A percentile compares a stretch with the other conserved stretches of the same genome.
phyloP scores from a whole-genome alignment of 2,888 invertebrate genomes.

The Drosophila anceps region DNA sequence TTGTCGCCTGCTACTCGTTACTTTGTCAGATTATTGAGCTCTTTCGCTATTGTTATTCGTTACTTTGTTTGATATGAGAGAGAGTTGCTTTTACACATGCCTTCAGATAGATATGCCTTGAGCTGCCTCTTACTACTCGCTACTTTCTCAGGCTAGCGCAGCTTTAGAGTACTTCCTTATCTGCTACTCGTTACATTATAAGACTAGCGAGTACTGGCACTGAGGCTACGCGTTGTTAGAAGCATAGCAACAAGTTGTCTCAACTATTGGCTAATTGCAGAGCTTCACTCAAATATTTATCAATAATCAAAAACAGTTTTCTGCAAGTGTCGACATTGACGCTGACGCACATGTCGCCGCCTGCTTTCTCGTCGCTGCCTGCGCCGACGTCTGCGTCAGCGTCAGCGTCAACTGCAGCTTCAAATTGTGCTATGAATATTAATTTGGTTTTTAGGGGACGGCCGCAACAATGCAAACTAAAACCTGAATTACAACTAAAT shows the following conservation, averaged over 20 bases:
- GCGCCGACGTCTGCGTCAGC: neutral
- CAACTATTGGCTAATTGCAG: neutral
- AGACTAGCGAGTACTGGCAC: neutral
- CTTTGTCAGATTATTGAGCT: neutral
- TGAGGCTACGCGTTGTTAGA: neutral
- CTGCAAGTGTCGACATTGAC: conserved; percentile 12
- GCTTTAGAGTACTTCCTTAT: neutral
- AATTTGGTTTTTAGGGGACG: conserved; percentile 65
- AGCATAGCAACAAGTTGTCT: conserved; percentile 1
- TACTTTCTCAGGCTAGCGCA: too few species aligned
- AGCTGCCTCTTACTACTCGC: too few species aligned
- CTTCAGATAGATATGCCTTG: too few species aligned
- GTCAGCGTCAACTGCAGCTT: conserved; percentile 1
- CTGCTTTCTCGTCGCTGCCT: neutral
- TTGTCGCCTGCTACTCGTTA: neutral
- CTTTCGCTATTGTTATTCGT: too few species aligned
- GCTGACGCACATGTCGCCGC: conserved; percentile 8
- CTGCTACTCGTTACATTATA: neutral
- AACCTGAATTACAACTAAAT: conserved; percentile 79
- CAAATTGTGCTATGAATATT: conserved; percentile 72
- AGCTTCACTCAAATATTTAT: conserved; percentile 37
- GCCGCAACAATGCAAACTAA: conserved; percentile 69
- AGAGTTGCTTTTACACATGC: too few species aligned
- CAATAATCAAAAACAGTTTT: conserved; percentile 16
- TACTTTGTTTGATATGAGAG: neutral